A percentile compares a stretch with the other conserved stretches of the same genome.
phyloP scores from a whole-genome alignment of 2,113 vertebrate genomes.

The Larimichthys crocea region DNA sequence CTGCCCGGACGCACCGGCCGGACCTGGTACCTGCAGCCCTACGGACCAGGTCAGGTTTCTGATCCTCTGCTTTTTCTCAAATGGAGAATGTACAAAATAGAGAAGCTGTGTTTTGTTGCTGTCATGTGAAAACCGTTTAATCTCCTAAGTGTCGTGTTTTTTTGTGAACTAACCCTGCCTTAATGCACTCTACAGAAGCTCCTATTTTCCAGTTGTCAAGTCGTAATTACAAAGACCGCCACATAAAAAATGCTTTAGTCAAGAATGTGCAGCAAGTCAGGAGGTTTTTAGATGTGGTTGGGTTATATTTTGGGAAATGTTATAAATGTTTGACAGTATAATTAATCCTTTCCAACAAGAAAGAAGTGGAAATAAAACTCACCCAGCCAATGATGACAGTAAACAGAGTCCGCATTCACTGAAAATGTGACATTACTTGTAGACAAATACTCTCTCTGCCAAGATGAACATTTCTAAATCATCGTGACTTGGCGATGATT shows the following conservation, averaged over 20 bases:
- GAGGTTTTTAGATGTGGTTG: background rate
- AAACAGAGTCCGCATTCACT: background rate
- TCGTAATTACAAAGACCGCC: constrained; percentile 4
- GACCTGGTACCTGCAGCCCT: constrained; percentile 98
- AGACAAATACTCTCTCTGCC: background rate
- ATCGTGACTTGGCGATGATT: background rate
- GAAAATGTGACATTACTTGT: background rate
- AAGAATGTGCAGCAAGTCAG: background rate
- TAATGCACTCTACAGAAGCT: constrained; percentile 22
- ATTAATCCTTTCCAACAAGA: background rate
- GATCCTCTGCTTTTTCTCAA: background rate
- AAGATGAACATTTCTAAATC: background rate
- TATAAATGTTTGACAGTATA: background rate
- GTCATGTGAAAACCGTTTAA: constrained; percentile 53
- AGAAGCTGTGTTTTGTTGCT: constrained; percentile 16
- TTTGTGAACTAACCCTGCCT: constrained; percentile 5
- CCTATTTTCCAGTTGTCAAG: constrained; percentile 24
- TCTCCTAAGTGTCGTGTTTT: constrained; percentile 31
- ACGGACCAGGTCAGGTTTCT: constrained; percentile 90
- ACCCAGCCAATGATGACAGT: background rate
- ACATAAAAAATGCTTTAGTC: background rate
- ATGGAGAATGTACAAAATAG: background rate
- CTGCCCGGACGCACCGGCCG: constrained; percentile 88
- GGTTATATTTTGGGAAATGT: constrained; percentile 6
- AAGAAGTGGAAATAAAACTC: background rate